A percentile compares a stretch with the other conserved stretches of the same genome.
phyloP scores from a whole-genome alignment of 2,888 invertebrate species.

The Drosophila picticornis region DNA sequence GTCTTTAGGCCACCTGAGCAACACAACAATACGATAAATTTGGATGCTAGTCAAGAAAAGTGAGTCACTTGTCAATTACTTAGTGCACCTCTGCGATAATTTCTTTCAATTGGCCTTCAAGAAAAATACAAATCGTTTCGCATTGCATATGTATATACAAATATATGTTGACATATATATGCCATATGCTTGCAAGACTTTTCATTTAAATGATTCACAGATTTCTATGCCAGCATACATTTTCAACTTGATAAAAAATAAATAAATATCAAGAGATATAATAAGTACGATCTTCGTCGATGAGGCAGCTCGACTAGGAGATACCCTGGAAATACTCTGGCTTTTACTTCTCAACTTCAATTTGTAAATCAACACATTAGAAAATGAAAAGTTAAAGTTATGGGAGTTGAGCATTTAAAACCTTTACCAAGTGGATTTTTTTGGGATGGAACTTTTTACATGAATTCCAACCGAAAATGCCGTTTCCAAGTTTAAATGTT shows the following conservation, averaged over 20 bases:
- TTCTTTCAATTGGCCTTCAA: slow-evolving; percentile 31
- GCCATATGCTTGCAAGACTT: slow-evolving; percentile 19
- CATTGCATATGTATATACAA: slow-evolving; percentile 21
- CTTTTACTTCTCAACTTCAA: neutral
- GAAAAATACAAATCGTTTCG: slow-evolving; percentile 25
- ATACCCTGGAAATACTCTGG: neutral
- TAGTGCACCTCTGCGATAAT: slow-evolving; percentile 40
- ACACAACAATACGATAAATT: slow-evolving; percentile 24
- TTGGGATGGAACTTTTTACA: neutral
- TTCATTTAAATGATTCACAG: slow-evolving; percentile 68
- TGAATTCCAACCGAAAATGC: neutral
- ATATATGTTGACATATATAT: slow-evolving; percentile 2
- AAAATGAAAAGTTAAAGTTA: neutral
- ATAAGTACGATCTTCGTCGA: neutral
- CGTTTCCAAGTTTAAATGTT: neutral
- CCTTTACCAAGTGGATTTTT: neutral
- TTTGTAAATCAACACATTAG: neutral
- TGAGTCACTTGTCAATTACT: slow-evolving; percentile 66
- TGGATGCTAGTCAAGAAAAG: slow-evolving; percentile 62
- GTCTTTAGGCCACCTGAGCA: slow-evolving; percentile 57
- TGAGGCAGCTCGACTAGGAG: too few species aligned
- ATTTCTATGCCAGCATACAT: slow-evolving; percentile 49
- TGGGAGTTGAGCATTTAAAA: neutral
- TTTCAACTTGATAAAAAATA: slow-evolving; percentile 26
- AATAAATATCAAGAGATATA: slow-evolving; percentile 2